A percentile compares a stretch with the other conserved stretches of the same genome.
Evolutionary conservation across 1,140 invertebrate genomes (phyloP).

Genomic region (Hyles euphorbiae): DNA sequence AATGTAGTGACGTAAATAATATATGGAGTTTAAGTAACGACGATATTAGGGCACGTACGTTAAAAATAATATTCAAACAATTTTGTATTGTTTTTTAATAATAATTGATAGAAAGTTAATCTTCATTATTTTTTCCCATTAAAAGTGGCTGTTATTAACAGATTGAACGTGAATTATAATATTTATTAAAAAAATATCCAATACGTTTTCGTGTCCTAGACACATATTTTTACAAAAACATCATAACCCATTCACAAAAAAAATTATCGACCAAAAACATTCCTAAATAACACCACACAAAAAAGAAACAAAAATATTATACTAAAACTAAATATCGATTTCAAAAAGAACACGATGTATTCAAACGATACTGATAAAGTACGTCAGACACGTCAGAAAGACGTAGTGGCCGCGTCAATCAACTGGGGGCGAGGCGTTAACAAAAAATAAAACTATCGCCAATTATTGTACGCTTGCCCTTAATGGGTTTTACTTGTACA

Average conservation of each 20-base stretch:
- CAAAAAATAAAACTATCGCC: slow-evolving; percentile 50
- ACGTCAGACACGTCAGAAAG: slow-evolving; percentile 62
- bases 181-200: too few relatives aligned
- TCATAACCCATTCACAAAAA: background rate
- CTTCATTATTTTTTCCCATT: too few relatives aligned
- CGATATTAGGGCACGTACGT: too few relatives aligned
- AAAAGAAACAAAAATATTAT: background rate
- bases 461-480: slow-evolving; percentile 62
- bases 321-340: slow-evolving; percentile 2
- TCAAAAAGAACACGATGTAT: slow-evolving; percentile 36
- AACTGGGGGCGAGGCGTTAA: slow-evolving; percentile 31
- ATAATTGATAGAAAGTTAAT: too few relatives aligned
- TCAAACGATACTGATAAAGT: slow-evolving; percentile 40
- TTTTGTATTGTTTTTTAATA: too few relatives aligned
- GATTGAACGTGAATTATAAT: too few relatives aligned
- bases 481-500: slow-evolving; percentile 67
- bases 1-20: too few relatives aligned
- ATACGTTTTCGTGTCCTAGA: too few relatives aligned
- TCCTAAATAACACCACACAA: slow-evolving; percentile 3
- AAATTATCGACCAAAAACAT: background rate
- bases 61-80: too few relatives aligned
- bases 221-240: too few relatives aligned
- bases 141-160: too few relatives aligned
- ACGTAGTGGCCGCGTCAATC: slow-evolving; percentile 68
- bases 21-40: too few relatives aligned